Evolutionary conservation across 2,797 vertebrate species (phyloP).

Genomic region (Podarcis siculus): DNA sequence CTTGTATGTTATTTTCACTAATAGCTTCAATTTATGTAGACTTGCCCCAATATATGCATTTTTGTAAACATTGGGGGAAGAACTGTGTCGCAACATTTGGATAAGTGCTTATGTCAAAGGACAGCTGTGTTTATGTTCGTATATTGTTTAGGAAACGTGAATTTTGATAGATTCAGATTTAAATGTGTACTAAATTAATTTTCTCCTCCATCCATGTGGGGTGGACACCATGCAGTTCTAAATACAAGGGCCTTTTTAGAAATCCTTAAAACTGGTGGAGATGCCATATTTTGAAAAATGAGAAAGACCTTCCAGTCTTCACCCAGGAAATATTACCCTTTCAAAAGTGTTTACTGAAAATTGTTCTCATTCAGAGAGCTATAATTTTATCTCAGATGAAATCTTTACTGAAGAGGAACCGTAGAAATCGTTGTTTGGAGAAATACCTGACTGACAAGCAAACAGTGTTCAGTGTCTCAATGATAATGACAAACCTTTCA

Average conservation of each 20-base stretch:
- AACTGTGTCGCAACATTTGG: too few relatives aligned
- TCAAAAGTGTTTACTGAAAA: conserved; percentile 45
- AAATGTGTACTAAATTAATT: background rate
- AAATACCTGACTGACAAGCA: conserved; percentile 54
- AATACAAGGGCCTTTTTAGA: background rate
- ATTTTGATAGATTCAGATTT: too few relatives aligned
- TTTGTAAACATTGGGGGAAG: too few relatives aligned
- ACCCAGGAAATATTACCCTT: conserved; percentile 49
- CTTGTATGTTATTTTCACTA: too few relatives aligned
- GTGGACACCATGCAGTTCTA: conserved; percentile 13
- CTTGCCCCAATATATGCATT: too few relatives aligned
- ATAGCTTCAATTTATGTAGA: too few relatives aligned
- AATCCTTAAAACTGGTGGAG: conserved; percentile 33
- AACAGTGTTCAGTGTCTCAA: conserved; percentile 47
- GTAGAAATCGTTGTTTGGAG: conserved; percentile 57
- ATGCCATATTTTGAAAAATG: conserved; percentile 24
- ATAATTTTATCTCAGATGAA: conserved; percentile 60
- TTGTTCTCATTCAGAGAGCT: conserved; percentile 55
- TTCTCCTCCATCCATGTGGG: accelerated
- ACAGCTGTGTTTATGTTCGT: too few relatives aligned
- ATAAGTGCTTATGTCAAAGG: too few relatives aligned
- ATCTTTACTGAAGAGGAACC: conserved; percentile 47
- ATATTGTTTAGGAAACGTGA: too few relatives aligned
- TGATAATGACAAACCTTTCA: conserved; percentile 20
- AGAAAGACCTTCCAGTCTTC: conserved; percentile 50